Evolutionary conservation across 2,797 vertebrate species (phyloP), one percentile per base, ranked within the genome.

Genomic region (Mormyrus proboscirostris): DNA sequence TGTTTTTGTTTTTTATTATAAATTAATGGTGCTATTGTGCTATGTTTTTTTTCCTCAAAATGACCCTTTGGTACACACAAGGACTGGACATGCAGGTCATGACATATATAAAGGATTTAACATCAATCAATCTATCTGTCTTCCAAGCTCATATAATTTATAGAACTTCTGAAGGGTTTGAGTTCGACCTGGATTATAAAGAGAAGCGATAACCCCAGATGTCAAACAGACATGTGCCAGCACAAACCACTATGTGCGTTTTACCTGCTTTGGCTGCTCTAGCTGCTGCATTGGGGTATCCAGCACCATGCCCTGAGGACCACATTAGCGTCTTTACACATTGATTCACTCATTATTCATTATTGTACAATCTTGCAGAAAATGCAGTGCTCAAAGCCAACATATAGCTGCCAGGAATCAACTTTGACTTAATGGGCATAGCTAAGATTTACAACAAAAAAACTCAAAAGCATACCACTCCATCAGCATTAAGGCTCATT

Each of bases 201-300:
- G 62, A 69, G 62, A 29, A 69, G 25, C 12, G 25, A 10, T 25
- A 25, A 65, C 62, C 62, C 62, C 22, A 12, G 2, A 8, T 25
- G 59, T 25, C 8, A 65, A 29, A 25, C n/a, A 25, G 8, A 16
- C 65, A 69, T 29, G 12, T 69, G 4, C 22, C 65, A 69, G 65
- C 12, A 73, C 65, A 73, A 16, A 73, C 33, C 65, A 38, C 65
- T 38, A 33, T 73, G 33, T 73, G 29, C 16, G 29, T 73, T 73
- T 73, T 73, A 90, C 90, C 90, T 79, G 83, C 86, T 88, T 91
- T 91, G 55, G 88, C 65, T 50, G 41, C 38, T 25, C 41, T 69
- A 49, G 59, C 47, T 85, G 22, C 44, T 85, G 3, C 47, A 29
- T 85, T 85, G 82, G 44, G 82, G 44, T 85, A 85, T 51, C 82